A percentile compares a stretch with the other conserved stretches of the same genome.
Evolutionary conservation across 2,113 vertebrate species (phyloP).

Genomic region (Athene cunicularia): DNA sequence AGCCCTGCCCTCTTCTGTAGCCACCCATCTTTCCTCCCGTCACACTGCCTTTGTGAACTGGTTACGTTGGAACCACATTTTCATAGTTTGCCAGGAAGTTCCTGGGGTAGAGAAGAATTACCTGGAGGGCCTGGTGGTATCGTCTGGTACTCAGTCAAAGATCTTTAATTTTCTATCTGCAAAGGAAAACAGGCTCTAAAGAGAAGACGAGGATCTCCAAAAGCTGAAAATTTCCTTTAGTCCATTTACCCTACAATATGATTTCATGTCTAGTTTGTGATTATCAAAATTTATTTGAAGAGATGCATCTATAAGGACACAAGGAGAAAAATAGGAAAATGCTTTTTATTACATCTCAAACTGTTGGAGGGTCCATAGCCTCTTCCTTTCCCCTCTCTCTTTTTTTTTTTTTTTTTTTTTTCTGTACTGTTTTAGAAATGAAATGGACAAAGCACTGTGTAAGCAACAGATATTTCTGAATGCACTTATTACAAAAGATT

Average conservation of each 20-base stretch:
- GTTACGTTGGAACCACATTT: not conserved
- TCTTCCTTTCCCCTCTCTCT: too few relatives aligned
- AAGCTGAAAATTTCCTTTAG: not conserved
- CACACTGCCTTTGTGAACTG: rapidly evolving
- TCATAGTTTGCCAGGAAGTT: not conserved
- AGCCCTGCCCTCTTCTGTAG: not conserved
- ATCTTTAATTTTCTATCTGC: not conserved
- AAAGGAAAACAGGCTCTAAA: not conserved
- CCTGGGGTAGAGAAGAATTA: not conserved
- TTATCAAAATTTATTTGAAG: not conserved
- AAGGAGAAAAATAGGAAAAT: not conserved
- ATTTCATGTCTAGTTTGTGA: not conserved
- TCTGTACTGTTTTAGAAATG: not conserved
- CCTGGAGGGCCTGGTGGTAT: not conserved
- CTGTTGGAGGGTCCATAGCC: rapidly evolving
- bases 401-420: not conserved
- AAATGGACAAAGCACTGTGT: rapidly evolving
- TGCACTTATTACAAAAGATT: not conserved
- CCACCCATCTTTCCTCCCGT: not conserved
- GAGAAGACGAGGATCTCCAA: not conserved
- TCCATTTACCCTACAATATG: rapidly evolving
- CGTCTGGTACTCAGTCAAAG: rapidly evolving
- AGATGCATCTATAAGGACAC: not conserved
- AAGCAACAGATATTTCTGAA: not conserved
- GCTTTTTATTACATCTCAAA: not conserved